Evolutionary conservation across 2,888 invertebrate genomes (phyloP).

Genomic region (Eupithecia tripunctaria): DNA sequence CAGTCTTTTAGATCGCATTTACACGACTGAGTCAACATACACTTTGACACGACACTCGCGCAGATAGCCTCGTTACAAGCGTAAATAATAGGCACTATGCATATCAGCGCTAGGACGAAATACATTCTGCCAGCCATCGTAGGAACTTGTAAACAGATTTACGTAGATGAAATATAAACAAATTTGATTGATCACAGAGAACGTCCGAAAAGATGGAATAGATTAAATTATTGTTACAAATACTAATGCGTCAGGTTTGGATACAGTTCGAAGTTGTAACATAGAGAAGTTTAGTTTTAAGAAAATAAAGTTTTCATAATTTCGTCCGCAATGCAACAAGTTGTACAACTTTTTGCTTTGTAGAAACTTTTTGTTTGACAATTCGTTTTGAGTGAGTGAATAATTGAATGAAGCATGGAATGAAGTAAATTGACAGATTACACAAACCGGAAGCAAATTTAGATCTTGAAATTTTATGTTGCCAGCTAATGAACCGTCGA

Average conservation of each 20-base stretch:
- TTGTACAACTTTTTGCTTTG: constrained; percentile 6
- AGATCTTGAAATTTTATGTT: not conserved
- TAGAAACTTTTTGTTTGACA: not conserved
- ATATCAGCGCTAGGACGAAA: constrained; percentile 64
- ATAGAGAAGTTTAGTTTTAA: not conserved
- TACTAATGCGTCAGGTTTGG: not conserved
- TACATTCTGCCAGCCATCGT: constrained; percentile 72
- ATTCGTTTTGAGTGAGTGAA: not conserved
- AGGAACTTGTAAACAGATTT: constrained; percentile 54
- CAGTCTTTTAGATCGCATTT: constrained; percentile 97
- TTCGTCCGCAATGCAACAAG: constrained; percentile 5
- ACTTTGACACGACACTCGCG: constrained; percentile 97
- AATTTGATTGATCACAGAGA: constrained; percentile 32
- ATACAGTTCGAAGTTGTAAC: not conserved
- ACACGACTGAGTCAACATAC: constrained; percentile 97
- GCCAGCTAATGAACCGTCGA: not conserved
- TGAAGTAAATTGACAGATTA: not conserved
- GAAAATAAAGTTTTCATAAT: not conserved
- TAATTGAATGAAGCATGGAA: no score
- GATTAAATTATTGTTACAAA: not conserved
- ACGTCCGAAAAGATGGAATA: not conserved
- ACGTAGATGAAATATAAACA: constrained; percentile 58
- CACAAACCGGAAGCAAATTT: not conserved
- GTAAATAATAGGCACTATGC: constrained; percentile 71
- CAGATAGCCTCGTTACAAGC: constrained; percentile 97